phyloP scores from a whole-genome alignment of 2,797 vertebrate genomes.

The Poeciliopsis paucimaculata region DNA sequence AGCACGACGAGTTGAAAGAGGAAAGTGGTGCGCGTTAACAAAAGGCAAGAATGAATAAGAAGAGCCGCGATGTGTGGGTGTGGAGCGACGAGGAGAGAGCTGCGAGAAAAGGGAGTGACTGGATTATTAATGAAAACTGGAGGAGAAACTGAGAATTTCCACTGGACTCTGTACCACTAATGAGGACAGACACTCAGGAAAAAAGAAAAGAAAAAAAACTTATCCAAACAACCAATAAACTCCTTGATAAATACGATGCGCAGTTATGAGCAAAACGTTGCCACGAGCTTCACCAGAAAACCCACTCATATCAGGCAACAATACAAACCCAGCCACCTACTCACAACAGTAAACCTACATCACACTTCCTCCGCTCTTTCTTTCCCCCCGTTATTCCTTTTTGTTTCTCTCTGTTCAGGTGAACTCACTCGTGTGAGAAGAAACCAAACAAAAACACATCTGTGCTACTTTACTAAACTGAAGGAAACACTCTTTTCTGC shows the following conservation, averaged over 20 bases:
- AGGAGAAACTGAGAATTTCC: conserved; percentile 62
- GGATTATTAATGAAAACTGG: conserved; percentile 58
- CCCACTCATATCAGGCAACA: conserved; percentile 17
- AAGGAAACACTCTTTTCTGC: too few relatives aligned
- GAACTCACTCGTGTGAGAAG: conserved; percentile 1
- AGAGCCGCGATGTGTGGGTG: conserved; percentile 40
- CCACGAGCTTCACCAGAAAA: conserved; percentile 18
- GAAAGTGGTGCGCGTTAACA: conserved; percentile 50
- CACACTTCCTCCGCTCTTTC: conserved; percentile 46
- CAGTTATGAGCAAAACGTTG: conserved; percentile 7
- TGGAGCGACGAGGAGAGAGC: conserved; percentile 30
- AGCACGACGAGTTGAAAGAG: conserved; percentile 62
- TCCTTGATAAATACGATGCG: neutral
- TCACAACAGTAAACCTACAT: conserved; percentile 35
- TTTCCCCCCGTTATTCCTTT: conserved; percentile 12
- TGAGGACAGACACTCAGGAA: conserved; percentile 45
- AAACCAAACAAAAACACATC: conserved; percentile 6
- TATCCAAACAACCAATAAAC: conserved; percentile 26
- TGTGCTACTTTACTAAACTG: neutral
- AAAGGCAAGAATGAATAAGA: conserved; percentile 66
- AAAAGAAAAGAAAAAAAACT: conserved; percentile 12
- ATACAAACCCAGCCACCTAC: conserved; percentile 39
- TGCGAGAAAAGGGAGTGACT: conserved; percentile 40
- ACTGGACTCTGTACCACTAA: conserved; percentile 49
- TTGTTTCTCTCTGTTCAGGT: conserved; percentile 17